Evolutionary conservation across 1,140 invertebrate species (phyloP), one percentile per base, ranked within the genome.

Genomic region (Drosophila chauvacae): DNA sequence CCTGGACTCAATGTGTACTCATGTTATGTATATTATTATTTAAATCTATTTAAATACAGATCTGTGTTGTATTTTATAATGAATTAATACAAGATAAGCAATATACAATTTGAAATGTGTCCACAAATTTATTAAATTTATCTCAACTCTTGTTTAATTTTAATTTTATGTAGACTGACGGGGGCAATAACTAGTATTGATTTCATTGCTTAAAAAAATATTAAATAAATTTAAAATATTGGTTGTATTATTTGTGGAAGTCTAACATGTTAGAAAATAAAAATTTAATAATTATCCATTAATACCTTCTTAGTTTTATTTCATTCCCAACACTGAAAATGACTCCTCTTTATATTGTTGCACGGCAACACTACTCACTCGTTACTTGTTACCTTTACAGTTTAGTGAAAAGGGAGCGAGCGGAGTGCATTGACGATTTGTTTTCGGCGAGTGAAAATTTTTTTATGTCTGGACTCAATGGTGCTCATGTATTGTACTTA

Each of bases 21-120:
- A 58, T 51, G 50, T 59, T 81, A 60, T 85, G 45, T 86, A 68
- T 81, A 77, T 63, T 77, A 63, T 81, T 68, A 77, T 77, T 84
- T 66, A 81, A 68, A 56, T 47, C 39, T 79, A 70, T 84, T 84
- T 83, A 83, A 80, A 82, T 59, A 57, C 80, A 82, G 60, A 82
- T 45, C 63, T 82, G 75, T 74, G 65, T 72, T 72, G 65, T 72
- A 72, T 58, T 71, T 71, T 59, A 60, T 26, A 72, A 33, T 20
- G 16, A 72, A 35, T 18, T 14, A 48, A 37, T 23, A 61, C n/a
- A 55, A 55, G 20, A 20, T 55, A 23, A 55, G 33, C 3, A 55
- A 55, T 16, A 55, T 5, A 37, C 14, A 37, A 16, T 10, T 23
- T 23, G 3, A 0, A 23, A 23, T 23, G 51, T 37, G 7, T 53